Base-by-base conservation (phyloP, 2,113 vertebrate species). In the Pseudopodoces humilis region DNA sequence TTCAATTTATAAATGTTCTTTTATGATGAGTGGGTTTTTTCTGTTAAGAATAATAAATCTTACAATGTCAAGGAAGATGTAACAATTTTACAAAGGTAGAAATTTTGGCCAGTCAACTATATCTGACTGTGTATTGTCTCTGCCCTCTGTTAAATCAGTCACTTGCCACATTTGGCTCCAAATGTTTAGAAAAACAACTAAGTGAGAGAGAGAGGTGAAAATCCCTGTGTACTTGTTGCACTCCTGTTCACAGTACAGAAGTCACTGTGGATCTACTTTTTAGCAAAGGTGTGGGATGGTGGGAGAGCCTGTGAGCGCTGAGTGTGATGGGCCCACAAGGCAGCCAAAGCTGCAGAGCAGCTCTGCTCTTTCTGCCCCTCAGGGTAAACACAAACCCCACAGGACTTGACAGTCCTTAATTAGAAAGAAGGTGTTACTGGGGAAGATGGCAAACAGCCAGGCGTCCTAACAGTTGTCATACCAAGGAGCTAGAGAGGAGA, bases 101-200 rank as follows among this genome's bases (percentile, higher is more conserved):
- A 81, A 70, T 24, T 56, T 75, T 23, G 15, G 28, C 24, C 11
- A 70, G 43, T 17, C 70, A 44, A 17, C 17, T 49, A n/a, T 31
- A 8, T 56, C 33, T 63, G 41, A 37, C 41, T 50, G 24, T 0
- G 0, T 53, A 43, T 39, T 49, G 30, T 50, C 31, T 41, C 31
- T 60, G 35, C 16, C 21, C 19, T 52, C 44, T 2, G 0, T 86
- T 67, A 67, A 65, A 77, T 75, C 37, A 74, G 23, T 35, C 39
- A 4, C 39, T 88, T 76, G 28, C 18, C 25, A 63, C 8, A 12
- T 9, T 15, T 7, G 35, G 15, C 20, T 90, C 14, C 30, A 72
- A 68, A 88, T 37, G 23, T 62, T 88, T 68, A 69, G 49, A 58
- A 90, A 83, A 95, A 55, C 20, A 88, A 1, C 15, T 49, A n/a